Base-by-base conservation (phyloP, 1,140 invertebrate genomes). In the Brachionus koreanus region DNA sequence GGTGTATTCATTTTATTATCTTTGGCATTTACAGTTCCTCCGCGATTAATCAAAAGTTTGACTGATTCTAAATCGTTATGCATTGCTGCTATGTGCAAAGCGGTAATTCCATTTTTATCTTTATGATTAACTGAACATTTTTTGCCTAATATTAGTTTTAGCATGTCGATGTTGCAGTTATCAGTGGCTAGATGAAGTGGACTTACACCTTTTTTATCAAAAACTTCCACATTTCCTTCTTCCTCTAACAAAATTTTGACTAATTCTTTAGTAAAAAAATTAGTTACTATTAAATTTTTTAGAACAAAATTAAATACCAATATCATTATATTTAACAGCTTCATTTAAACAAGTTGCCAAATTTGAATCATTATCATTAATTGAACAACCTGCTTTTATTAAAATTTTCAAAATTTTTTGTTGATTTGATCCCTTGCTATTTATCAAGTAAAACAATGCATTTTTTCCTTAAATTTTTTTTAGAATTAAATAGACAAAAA, bases 1-100 rank as follows among this genome's bases (percentile, higher is more conserved):
- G 76, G 76, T 42, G 76, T 79, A 39, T 79, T 37, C 25, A 39
- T 23, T 9, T 43, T 35, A 9, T 42, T 37, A 16, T 79, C 76
- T 61, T 65, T 57, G 19, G 23, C 76, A 35, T 79, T 79, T 65
- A 79, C 13, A 23, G 3, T 42, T 65, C 46, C 76, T 23, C 76
- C 76, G 10, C 35, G 35, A 25, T 79, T 79, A 16, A 79, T 42
- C 12, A 79, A 25, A 5, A 61, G 23, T 25, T 65, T 57, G 6
- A 79, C 13, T 42, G 25, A 61, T 61, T 79, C 76, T 19, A 79
- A 3, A 61, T 57, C 49, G 29, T 79, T 65, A 12, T 79, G 76
- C 35, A 57, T n/a, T 23, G 49, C n/a, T 19, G 76, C 46, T 43
- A 79, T 79, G n/a, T 79, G 76, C 29, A 79, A 25, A 29, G 76